Evolutionary conservation across 2,113 vertebrate genomes (phyloP), one percentile per base, ranked within the genome.

Genomic region (Apus apus): DNA sequence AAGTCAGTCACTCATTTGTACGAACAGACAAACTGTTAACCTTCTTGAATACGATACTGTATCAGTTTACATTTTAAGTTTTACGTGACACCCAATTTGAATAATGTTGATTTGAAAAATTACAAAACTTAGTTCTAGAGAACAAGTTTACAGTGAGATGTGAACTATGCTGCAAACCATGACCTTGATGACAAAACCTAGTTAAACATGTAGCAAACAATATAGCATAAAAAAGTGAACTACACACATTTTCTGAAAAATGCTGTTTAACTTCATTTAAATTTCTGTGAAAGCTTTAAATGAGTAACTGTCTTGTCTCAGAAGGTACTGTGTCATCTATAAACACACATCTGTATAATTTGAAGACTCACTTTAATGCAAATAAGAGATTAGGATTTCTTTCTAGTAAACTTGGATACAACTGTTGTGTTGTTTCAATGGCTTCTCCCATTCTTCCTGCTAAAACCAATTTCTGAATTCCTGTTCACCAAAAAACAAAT

Each of bases 401-500:
- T 98, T 99, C 99, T 98, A 99, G 98, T 97, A 99, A 99, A 98
- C 98, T 99, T 97, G 99, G 99, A 97, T 99, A 99, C 90, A 99
- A 98, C 93, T 99, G 99, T 97, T 99, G 99, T 97, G 99, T 99
- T 97, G 99, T 99, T 98, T 99, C 99, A 95, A 99, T 99, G 98
- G 99, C 99, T 98, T 99, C 99, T 93, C 99, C 99, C 99, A 99
- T 99, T 98, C 99, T 98, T 97, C 99, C 99, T 21, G 99, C 99
- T 98, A 99, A 98, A 96, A 99, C 99, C 98, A 99, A 98, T 98
- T 99, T 99, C 98, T 99, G 99, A 98, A 99, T 99, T 98, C 99
- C 99, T 99, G 98, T 96, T 97, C 77, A 97, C 87, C 97, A 96
- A 98, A 97, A 96, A 61, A 97, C 96, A 97, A 95, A 81, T 84